Evolutionary conservation across 1,140 invertebrate genomes (phyloP), one percentile per base, ranked within the genome.

Genomic region (Diachasmimorpha longicaudata): DNA sequence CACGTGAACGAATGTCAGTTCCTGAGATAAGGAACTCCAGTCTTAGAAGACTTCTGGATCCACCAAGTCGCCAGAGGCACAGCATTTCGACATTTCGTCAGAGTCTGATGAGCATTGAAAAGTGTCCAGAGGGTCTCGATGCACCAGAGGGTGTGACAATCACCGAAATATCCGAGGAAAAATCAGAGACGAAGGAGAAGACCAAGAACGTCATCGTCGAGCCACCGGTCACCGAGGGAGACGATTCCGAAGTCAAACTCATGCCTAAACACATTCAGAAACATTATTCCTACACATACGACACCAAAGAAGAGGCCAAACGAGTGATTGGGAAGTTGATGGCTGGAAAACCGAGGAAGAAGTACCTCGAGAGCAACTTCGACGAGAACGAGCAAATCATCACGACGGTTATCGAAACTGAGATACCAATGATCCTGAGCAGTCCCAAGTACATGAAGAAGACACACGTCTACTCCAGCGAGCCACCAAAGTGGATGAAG

Each of bases 11-110:
- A 19, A 84, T 87, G 82, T 88, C 87, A 0, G 87, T 88, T 0
- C 87, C 87, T 0, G 87, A 88, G 71, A 88, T 88, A 19, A 79
- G 87, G 16, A 87, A 85, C 21, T 85, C 87, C 2, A 88, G 87
- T 72, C 69, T 88, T 4, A 69, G 87, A 4, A 77, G 87, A n/a
- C 39, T 88, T 10, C 78, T 88, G 6, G 87, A 88, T 77, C 84
- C 87, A 3, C 87, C 87, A 9, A 68, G 70, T 0, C 86, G 86
- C 68, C 87, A 88, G 37, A 80, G 87, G 23, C 87, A 88, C 67
- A 88, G 87, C 52, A 85, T 88, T 36, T 84, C 85, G 0, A 84
- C 82, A 4, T 77, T 82, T 13, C 68, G 69, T 4, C 48, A 52
- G 48, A 52, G 48, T 52, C 48, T 52, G 11, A 52, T 16, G 48